Conservation (phyloP, 2,888 invertebrate species). For the Machimus atricapillus region DNA sequence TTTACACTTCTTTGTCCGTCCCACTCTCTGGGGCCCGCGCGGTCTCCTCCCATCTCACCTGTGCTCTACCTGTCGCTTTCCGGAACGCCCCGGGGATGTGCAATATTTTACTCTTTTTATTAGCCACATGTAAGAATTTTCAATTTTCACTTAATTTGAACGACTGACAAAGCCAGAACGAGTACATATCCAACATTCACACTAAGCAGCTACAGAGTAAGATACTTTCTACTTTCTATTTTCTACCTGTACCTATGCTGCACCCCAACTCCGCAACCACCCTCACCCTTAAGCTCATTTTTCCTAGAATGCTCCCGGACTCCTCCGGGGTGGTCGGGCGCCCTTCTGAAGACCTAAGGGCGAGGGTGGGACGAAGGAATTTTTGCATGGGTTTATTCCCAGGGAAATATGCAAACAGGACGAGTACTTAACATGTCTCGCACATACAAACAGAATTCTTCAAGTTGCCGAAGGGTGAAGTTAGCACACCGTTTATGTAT, state of each 20-base stretch:
- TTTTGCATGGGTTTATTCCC: conserved; percentile 7
- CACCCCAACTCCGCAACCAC: background rate
- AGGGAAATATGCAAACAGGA: conserved; percentile 32
- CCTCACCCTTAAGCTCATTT: background rate
- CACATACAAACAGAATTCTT: conserved; percentile 37
- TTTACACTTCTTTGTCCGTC: background rate
- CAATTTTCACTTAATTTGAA: conserved; percentile 39
- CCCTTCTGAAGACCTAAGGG: background rate
- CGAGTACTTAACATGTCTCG: conserved; percentile 32
- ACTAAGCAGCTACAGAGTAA: background rate
- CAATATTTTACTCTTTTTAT: conserved; percentile 5
- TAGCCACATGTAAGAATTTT: conserved; percentile 25
- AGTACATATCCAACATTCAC: conserved; percentile 7
- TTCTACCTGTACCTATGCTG: background rate
- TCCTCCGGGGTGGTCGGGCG: background rate
- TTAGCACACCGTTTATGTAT: conserved; percentile 27
- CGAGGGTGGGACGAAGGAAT: background rate
- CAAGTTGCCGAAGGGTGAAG: conserved; percentile 34
- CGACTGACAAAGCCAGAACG: conserved; percentile 22
- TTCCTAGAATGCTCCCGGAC: background rate
- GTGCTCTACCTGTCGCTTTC: background rate
- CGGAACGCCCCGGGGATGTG: background rate
- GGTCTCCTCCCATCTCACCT: background rate
- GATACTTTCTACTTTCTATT: background rate
- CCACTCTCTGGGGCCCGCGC: background rate